Conservation (phyloP, 2,113 vertebrate species). For the Saimiri boliviensis region DNA sequence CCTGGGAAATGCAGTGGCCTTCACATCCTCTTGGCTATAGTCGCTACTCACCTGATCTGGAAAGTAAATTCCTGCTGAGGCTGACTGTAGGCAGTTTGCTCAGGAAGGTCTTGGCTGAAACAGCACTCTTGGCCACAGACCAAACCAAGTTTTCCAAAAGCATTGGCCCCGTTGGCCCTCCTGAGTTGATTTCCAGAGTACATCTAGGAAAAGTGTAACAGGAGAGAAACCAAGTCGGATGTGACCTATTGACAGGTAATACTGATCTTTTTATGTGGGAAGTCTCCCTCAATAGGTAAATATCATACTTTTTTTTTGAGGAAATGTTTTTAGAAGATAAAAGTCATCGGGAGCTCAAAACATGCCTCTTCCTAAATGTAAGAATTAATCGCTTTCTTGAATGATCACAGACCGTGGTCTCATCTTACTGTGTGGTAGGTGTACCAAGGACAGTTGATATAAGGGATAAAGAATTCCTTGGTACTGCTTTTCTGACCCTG, state of each 20-base stretch:
- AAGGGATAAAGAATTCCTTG: not conserved
- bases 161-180: not conserved
- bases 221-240: not conserved
- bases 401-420: not conserved
- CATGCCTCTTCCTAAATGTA: not conserved
- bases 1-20: not conserved
- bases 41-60: not conserved
- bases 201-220: not conserved
- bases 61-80: not conserved
- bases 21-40: not conserved
- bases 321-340: not conserved
- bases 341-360: not conserved
- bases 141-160: not conserved
- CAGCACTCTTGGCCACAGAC: not conserved
- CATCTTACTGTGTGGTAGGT: not conserved
- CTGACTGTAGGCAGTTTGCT: not conserved
- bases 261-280: not conserved
- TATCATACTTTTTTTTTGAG: not conserved
- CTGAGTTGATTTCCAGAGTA: not conserved
- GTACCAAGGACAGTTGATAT: not conserved
- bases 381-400: not conserved
- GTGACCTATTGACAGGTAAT: not conserved
- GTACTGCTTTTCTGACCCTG: not conserved
- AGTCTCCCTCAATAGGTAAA: not conserved
- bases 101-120: not conserved